These are phyloP conservation scores for Cuniculus paca DNA, from an alignment of 2,797 vertebrate genomes.

Conservation along the genomic window DNA sequence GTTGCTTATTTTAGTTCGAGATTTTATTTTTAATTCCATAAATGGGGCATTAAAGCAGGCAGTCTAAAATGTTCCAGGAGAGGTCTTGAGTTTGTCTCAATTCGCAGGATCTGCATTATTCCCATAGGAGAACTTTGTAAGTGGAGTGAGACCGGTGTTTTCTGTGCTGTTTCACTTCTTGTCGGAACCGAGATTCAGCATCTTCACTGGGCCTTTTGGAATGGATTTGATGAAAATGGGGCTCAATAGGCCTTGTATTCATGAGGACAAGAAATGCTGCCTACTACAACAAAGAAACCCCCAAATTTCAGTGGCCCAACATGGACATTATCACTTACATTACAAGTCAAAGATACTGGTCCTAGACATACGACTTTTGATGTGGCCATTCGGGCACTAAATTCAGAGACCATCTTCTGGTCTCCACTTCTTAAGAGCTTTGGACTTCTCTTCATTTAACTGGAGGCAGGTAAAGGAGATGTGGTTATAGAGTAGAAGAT, in stretches of 20 bases:
- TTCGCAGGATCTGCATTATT: not conserved
- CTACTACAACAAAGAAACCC: not conserved
- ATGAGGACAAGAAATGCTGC: not conserved
- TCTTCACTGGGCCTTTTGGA: not conserved
- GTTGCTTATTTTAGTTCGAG: constrained; percentile 35
- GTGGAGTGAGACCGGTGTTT: not conserved
- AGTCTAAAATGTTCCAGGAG: not conserved
- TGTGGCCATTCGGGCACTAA: not conserved
- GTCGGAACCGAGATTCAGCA: not conserved
- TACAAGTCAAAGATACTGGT: not conserved
- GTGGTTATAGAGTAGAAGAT: not conserved
- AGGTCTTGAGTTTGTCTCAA: not conserved
- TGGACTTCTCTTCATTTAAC: not conserved
- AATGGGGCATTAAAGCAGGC: not conserved
- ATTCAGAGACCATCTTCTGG: not conserved
- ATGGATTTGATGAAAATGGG: not conserved
- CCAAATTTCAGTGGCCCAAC: not conserved
- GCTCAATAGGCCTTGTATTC: too few species aligned
- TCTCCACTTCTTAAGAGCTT: not conserved
- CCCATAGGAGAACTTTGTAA: not conserved
- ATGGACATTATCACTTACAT: not conserved
- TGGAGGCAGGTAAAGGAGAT: not conserved
- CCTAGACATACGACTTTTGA: not conserved
- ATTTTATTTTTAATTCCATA: constrained; percentile 43
- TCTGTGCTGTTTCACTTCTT: not conserved